Base-by-base conservation (phyloP, 2,113 vertebrate species). In the Otus sunia region DNA sequence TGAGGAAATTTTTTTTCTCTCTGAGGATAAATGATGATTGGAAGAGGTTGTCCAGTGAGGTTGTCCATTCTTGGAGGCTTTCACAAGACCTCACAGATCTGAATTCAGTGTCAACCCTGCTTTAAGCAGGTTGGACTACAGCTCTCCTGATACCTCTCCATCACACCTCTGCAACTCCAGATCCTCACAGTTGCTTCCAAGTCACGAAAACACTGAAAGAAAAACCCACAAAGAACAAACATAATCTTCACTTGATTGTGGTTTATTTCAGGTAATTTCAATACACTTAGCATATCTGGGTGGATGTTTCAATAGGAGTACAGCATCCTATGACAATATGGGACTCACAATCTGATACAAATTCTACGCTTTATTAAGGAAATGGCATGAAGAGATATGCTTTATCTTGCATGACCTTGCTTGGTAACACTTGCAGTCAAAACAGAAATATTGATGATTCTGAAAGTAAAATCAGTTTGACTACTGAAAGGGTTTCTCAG, bases 341-440 rank as follows among this genome's bases (percentile, higher is more conserved):
- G 9, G 12, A 47, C n/a, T 80, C 60, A 62, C 3, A 47, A 12
- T 4, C 5, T 23, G 10, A 68, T 47, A 20, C 8, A 81, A 86
- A 37, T 67, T 30, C n/a, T 19, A 30, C 1, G 0, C 20, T 87
- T 81, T 25, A 30, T 49, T 49, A 56, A 34, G 37, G 14, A 92
- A 95, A 78, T 2, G 2, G 16, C 5, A 37, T 41, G 9, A 67
- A 74, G 77, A 77, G 2, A 67, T 13, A 13, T 0, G 47, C 0
- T 60, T 19, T 9, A 39, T 30, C 59, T 73, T 62, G 11, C 27
- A 39, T 7, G 15, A 63, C 7, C 23, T 88, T 30, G 59, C n/a
- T 37, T 0, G 0, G 1, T 47, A 82, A 63, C 29, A 53, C 50
- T 60, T 59, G 4, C 75, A 76, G 37, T 45, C 36, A 71, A 59